Conservation (phyloP, 2,888 invertebrate species). For the Yponomeuta cagnagella region DNA sequence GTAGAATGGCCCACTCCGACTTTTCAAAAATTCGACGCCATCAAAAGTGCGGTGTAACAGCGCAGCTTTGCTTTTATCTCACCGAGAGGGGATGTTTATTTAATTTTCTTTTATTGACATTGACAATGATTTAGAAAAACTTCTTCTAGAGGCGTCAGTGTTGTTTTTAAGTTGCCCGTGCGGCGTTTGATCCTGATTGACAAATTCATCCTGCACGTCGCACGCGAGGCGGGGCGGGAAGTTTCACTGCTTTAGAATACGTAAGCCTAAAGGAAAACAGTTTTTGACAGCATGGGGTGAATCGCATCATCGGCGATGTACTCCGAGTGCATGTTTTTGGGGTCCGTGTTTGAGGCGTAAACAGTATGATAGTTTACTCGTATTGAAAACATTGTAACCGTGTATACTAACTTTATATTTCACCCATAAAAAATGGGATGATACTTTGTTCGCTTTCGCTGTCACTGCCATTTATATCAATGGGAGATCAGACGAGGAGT, state of each 20-base stretch:
- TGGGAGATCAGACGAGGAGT: conserved; percentile 48
- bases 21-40: conserved; percentile 68
- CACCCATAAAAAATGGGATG: too few species aligned
- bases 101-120: conserved; percentile 71
- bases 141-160: conserved; percentile 38
- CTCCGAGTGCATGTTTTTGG: conserved; percentile 32
- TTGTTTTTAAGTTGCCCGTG: conserved; percentile 28
- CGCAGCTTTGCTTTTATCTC: conserved; percentile 61
- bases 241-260: conserved; percentile 32
- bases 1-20: conserved; percentile 40
- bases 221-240: conserved; percentile 42
- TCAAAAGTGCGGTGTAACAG: conserved; percentile 70
- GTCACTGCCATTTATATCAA: conserved; percentile 27
- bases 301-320: conserved; percentile 41
- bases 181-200: conserved; percentile 65
- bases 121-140: conserved; percentile 68
- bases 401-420: conserved; percentile 1
- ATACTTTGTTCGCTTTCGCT: conserved; percentile 10
- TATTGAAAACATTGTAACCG: conserved; percentile 1
- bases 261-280: conserved; percentile 45
- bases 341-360: conserved; percentile 30
- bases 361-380: conserved; percentile 25
- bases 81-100: conserved; percentile 64
- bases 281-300: conserved; percentile 46
- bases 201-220: conserved; percentile 56